Percentiles rank a stretch among this genome's conserved stretches.
phyloP scores from a whole-genome alignment of 1,140 invertebrate genomes.

The Drosophila albomicans region DNA sequence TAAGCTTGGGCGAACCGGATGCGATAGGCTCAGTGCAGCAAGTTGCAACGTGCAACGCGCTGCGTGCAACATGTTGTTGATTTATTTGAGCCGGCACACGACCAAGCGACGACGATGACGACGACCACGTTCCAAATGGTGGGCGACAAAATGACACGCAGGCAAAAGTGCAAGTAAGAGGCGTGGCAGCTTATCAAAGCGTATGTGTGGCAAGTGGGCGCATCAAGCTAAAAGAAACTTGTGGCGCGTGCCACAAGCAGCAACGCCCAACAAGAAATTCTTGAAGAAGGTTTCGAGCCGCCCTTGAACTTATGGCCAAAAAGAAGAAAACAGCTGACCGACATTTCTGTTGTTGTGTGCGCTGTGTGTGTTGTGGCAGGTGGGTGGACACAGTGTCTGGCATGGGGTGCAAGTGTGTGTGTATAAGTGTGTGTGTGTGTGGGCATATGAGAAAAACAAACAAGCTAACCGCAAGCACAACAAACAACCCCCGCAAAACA shows the following conservation, averaged over 20 bases:
- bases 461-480: slow-evolving; percentile 37
- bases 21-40: slow-evolving; percentile 57
- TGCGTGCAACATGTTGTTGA: slow-evolving; percentile 57
- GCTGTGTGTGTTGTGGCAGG: slow-evolving; percentile 28
- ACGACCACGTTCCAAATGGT: slow-evolving; percentile 65
- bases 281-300: slow-evolving; percentile 45
- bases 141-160: slow-evolving; percentile 46
- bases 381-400: slow-evolving; percentile 54
- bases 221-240: slow-evolving; percentile 55
- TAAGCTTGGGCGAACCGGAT: slow-evolving; percentile 75
- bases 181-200: background rate
- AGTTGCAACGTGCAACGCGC: slow-evolving; percentile 21
- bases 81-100: slow-evolving; percentile 78
- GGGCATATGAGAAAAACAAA: slow-evolving; percentile 51
- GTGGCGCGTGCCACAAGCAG: slow-evolving; percentile 60
- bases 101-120: slow-evolving; percentile 1
- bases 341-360: slow-evolving; percentile 54
- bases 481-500: slow-evolving; percentile 66
- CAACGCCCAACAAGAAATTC: slow-evolving; percentile 36
- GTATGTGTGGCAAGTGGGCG: slow-evolving; percentile 36
- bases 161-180: slow-evolving; percentile 72
- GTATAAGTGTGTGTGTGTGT: slow-evolving; percentile 35
- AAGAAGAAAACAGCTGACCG: slow-evolving; percentile 53
- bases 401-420: background rate
- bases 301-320: slow-evolving; percentile 65